Evolutionary conservation across 1,140 invertebrate species (phyloP), one percentile per base, ranked within the genome.

Genomic region (Notospermus geniculatus): DNA sequence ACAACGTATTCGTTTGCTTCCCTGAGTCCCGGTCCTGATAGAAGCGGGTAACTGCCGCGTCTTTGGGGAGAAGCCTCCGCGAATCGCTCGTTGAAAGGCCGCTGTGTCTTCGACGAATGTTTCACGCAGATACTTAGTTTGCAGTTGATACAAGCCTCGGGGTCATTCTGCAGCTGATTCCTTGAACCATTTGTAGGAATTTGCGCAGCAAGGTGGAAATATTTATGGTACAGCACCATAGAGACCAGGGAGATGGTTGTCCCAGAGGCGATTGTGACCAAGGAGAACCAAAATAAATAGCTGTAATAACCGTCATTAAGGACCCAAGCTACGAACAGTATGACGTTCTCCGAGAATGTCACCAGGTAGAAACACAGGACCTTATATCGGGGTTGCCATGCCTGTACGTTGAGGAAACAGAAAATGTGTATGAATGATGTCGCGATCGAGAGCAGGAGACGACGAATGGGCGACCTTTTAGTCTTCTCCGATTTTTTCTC

Each of bases 291-390:
- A 73, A 85, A 86, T 70, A 86, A 88, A 74, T 85, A 81, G 65
- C 23, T 57, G 60, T 68, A 62, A 79, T 71, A 53, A 83, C 73
- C 70, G 63, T 77, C 80, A 81, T 61, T 84, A 74, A 60, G 84
- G 81, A 30, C 82, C 85, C 80, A 85, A 5, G 74, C 67, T n/a
- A 67, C 54, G 25, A 64, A 60, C 22, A 77, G 60, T 29, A 93
- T 83, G 62, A 85, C 85, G 77, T 94, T 95, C 82, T 95, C 93
- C 46, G 93, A 81, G 74, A 92, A 88, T 91, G 94, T 93, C 30
- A 93, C 91, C n/a, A 89, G 85, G 80, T 95, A 95, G 83, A 91
- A 95, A 57, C 90, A 90, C 13, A 88, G 85, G 87, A 91, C 90
- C 80, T 91, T 91, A 70, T 89, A 88, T 52, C 88, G 80, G 68